These are phyloP conservation scores for Prunella fulvescens DNA, from an alignment of 2,113 vertebrate genomes.

Conservation along the genomic window DNA sequence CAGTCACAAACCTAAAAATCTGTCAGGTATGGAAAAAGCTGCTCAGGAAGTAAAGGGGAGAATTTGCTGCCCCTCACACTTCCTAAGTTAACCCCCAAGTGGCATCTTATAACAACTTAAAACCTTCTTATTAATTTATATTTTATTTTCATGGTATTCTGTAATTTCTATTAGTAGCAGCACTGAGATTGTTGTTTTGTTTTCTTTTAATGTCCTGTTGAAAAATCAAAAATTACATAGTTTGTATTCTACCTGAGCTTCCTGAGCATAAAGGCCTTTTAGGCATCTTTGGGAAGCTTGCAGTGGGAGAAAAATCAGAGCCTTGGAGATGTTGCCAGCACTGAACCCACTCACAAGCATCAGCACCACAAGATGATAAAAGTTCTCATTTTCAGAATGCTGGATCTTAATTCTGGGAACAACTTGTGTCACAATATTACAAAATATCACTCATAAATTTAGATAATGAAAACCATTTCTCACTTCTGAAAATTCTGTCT, in stretches of 20 bases:
- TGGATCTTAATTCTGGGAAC: background rate
- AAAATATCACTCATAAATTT: background rate
- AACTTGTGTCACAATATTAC: background rate
- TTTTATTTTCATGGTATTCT: background rate
- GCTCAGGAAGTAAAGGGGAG: background rate
- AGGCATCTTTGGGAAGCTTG: background rate
- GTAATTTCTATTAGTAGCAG: background rate
- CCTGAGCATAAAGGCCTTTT: background rate
- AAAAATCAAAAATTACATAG: background rate
- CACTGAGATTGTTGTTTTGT: background rate
- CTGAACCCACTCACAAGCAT: background rate
- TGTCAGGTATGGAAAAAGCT: background rate
- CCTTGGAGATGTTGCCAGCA: background rate
- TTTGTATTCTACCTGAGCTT: background rate
- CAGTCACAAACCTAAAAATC: background rate
- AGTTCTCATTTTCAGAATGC: background rate
- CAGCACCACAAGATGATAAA: background rate
- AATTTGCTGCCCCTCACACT: background rate
- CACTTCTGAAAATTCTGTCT: background rate
- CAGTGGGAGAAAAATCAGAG: background rate
- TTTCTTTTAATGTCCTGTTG: background rate
- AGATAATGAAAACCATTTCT: background rate
- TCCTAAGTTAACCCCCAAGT: background rate
- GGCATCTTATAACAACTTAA: background rate
- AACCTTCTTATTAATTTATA: background rate